These are phyloP conservation scores for Orthosia gothica DNA, from an alignment of 2,888 invertebrate genomes.

Conservation along the genomic window DNA sequence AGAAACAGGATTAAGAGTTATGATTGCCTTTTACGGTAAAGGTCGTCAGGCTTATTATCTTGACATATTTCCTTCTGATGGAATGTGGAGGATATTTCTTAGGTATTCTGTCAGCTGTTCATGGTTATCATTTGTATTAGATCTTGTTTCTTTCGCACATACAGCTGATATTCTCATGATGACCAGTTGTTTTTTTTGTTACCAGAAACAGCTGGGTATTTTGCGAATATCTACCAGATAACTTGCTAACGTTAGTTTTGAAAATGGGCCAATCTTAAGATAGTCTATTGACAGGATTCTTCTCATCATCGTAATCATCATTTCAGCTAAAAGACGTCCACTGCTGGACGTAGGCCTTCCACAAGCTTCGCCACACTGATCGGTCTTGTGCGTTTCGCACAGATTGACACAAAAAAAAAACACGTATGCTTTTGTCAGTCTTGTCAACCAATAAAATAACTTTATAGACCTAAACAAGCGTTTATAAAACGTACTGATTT, in stretches of 20 bases:
- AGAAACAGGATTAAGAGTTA: slow-evolving; percentile 12
- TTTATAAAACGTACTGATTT: neutral
- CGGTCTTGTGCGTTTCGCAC: too few relatives aligned
- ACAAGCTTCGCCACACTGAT: too few relatives aligned
- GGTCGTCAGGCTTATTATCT: slow-evolving; percentile 32
- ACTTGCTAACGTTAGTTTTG: neutral
- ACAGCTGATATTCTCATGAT: too few relatives aligned
- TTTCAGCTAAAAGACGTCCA: too few relatives aligned
- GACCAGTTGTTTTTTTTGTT: too few relatives aligned
- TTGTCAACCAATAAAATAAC: neutral
- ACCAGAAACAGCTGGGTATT: too few relatives aligned
- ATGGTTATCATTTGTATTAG: neutral
- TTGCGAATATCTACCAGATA: neutral
- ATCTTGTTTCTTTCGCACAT: neutral
- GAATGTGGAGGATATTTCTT: slow-evolving; percentile 6
- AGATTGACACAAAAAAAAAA: too few relatives aligned
- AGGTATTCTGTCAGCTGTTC: neutral
- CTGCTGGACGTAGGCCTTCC: too few relatives aligned
- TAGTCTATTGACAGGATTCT: too few relatives aligned
- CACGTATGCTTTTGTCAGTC: neutral
- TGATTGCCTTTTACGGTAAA: slow-evolving; percentile 41
- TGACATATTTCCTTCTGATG: slow-evolving; percentile 29
- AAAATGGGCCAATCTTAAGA: neutral
- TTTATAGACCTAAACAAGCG: neutral
- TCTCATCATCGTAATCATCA: too few relatives aligned